Conservation (phyloP, 1,140 invertebrate genomes). For the Sarcophaga peregrina region DNA sequence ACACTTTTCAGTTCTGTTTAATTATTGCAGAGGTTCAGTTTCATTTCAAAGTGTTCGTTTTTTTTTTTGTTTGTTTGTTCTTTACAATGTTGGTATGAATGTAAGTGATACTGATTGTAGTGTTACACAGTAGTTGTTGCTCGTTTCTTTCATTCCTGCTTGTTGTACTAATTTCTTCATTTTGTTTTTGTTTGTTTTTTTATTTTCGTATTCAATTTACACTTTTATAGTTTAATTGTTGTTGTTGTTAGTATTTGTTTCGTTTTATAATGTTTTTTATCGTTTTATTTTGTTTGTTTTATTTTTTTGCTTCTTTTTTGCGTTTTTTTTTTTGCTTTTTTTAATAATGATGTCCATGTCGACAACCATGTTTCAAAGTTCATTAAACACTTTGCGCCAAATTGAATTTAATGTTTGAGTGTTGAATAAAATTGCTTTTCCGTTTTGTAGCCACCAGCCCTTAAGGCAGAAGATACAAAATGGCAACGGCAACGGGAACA, state of each 20-base stretch:
- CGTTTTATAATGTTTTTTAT: too few relatives aligned
- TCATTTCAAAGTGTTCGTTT: too few relatives aligned
- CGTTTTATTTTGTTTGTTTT: too few relatives aligned
- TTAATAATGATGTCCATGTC: constrained; percentile 38
- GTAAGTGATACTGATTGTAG: too few relatives aligned
- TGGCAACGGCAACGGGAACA: constrained; percentile 5
- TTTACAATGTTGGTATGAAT: too few relatives aligned
- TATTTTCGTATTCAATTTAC: constrained; percentile 16
- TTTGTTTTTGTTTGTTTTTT: neutral
- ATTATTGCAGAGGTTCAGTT: neutral
- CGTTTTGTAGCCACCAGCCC: constrained; percentile 28
- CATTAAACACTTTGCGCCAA: constrained; percentile 66
- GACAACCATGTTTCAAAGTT: constrained; percentile 50
- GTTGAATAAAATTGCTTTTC: constrained; percentile 40
- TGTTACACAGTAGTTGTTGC: too few relatives aligned
- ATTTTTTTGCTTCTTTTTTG: neutral
- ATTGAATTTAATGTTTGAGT: constrained; percentile 61
- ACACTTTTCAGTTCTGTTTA: neutral
- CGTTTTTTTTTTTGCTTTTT: constrained; percentile 8
- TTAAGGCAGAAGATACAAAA: neutral
- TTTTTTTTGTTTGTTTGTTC: too few relatives aligned
- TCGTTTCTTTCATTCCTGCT: neutral
- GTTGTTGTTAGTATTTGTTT: constrained; percentile 13
- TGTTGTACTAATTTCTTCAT: neutral
- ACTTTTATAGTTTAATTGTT: neutral